Evolutionary conservation across 2,888 invertebrate species (phyloP), one percentile per base, ranked within the genome.

Genomic region (Tachina lurida): DNA sequence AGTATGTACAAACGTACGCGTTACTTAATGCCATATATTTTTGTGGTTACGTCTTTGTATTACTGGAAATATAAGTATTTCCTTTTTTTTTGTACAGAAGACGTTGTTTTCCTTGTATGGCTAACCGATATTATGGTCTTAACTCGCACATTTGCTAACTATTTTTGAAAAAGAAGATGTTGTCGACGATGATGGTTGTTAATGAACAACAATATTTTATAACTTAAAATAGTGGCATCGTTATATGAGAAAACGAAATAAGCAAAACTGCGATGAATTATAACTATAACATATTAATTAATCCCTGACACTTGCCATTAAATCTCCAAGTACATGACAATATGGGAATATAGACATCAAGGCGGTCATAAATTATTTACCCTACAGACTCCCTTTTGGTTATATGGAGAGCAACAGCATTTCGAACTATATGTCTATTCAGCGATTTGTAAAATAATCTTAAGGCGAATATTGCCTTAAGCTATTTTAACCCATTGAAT

Each of bases 41-140:
- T 86, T 76, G 79, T 56, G 86, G 83, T 86, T 83, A 83, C 79
- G 56, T 86, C 79, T 83, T 76, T 60, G 75, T 85, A 76, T 68
- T 73, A 62, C 58, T 49, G 56, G 62, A 47, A 54, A 49, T 43
- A 78, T 52, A 49, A n/a, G n/a, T n/a, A n/a, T n/a, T 76, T 76
- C 8, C 45, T 43, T 76, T 41, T 67, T 60, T 80, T 60, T 2
- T 4, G 3, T n/a, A 17, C 15, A 31, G 43, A 52, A 63, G 13
- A 60, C 56, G 3, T 13, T 31, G 22, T 58, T 67, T 76, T 41
- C 77, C 60, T 41, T 73, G 54, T 83, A 67, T 39, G 83, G 83
- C 10, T 54, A 10, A 31, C 52, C 47, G 4, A 63, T 8, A 17
- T 43, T 73, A 77, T 71, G 58, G 65, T n/a, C 58, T 65, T 60